Conservation (phyloP, 2,888 invertebrate genomes). For the Pheosia tremula region DNA sequence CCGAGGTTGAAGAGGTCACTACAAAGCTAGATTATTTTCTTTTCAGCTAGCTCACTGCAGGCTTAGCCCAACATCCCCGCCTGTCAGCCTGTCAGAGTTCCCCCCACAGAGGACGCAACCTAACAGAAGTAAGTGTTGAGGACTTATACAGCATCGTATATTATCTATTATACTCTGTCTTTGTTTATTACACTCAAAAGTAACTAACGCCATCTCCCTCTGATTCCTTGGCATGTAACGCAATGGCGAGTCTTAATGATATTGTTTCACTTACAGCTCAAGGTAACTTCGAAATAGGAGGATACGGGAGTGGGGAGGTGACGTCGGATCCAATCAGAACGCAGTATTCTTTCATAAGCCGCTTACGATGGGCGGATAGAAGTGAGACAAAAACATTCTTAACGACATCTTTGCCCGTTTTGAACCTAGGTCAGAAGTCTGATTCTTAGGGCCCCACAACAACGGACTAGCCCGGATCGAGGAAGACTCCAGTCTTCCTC, state of each 20-base stretch:
- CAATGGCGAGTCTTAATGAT: not conserved
- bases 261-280: constrained; percentile 32
- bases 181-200: no score
- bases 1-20: no score
- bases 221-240: no score
- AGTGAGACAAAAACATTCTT: constrained; percentile 9
- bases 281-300: constrained; percentile 48
- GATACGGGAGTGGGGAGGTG: constrained; percentile 10
- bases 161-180: no score
- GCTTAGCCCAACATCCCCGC: constrained; percentile 39
- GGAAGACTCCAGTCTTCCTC: no score
- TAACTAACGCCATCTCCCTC: no score
- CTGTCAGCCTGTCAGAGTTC: constrained; percentile 40
- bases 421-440: no score
- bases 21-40: no score
- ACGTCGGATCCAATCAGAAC: not conserved
- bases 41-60: constrained; percentile 53
- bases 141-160: no score
- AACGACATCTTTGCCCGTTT: not conserved
- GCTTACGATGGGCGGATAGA: constrained; percentile 13
- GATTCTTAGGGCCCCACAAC: no score
- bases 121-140: constrained; percentile 37
- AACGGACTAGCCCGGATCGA: no score
- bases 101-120: constrained; percentile 43
- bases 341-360: constrained; percentile 9